Evolutionary conservation across 92 coral and sea anemone species (phyloP), one percentile per base, ranked within the genome.

Genomic region (Zoanthus solanderi): DNA sequence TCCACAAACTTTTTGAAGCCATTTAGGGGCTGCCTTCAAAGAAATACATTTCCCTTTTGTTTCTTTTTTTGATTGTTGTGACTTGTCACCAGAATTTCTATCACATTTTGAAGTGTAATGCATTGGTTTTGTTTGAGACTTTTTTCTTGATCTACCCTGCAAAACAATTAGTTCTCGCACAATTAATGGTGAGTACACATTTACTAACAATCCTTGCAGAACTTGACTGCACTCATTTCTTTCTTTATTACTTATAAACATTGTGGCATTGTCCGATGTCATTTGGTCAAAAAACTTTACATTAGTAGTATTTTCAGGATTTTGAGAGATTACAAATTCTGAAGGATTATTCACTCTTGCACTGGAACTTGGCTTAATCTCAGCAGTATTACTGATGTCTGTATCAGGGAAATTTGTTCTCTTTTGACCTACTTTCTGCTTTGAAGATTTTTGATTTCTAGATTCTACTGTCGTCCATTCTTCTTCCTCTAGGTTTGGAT

Each of bases 1-100:
- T 7, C 99, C 98, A 91, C 99, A 97, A 44, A 91, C 88, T 29
- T 88, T 88, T 32, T 60, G 90, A 92, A 97, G 81, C 99, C 99
- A 97, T 72, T 63, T 82, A 11, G 95, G 98, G 1, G 93, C 85
- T 45, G 53, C 85, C 47, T 61, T 46, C n/a, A 76, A 13, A 9
- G 53, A 46, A 5, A 28, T 18, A 45, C 5, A 44, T 67, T 46
- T 66, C 6, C 44, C 75, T 6, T 46, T 58, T 23, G 58, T 1
- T 16, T 23, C 16, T 65, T 81, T 48, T 32, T 12, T 46, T 81
- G 58, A 14, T 15, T 13, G 54, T 61, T 11, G 17, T n/a, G 37
- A 30, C 23, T 79, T 79, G 23, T 46, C n/a, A 12, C 9, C 72
- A 79, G 32, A 63, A 46, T 45, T 48, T 50, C 72, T 4, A 14